phyloP scores from a whole-genome alignment of 2,888 invertebrate species.

The Pogonocherus hispidulus region DNA sequence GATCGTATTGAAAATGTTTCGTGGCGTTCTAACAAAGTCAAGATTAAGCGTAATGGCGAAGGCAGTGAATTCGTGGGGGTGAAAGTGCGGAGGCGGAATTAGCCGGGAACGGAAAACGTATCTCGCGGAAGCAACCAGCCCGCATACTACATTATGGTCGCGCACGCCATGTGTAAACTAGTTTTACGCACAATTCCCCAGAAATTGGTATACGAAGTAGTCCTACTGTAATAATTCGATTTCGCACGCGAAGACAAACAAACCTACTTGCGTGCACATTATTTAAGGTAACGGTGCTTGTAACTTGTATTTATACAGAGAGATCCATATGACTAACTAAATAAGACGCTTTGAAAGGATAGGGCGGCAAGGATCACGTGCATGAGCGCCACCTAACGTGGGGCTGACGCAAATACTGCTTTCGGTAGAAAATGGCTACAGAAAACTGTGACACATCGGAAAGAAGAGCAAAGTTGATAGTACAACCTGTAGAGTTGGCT shows the following conservation, averaged over 20 bases:
- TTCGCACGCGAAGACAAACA: slow-evolving; percentile 7
- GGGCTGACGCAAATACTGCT: too few species aligned
- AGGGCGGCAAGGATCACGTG: too few species aligned
- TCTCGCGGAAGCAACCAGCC: slow-evolving; percentile 10
- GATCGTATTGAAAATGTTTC: slow-evolving; percentile 40
- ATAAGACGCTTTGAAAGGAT: too few species aligned
- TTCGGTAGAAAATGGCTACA: too few species aligned
- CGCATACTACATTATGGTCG: slow-evolving; percentile 27
- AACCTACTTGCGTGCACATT: background rate
- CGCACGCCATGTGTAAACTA: slow-evolving; percentile 48
- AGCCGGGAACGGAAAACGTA: slow-evolving; percentile 4
- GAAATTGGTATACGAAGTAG: slow-evolving; percentile 46
- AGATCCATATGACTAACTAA: too few species aligned
- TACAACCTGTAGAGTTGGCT: too few species aligned
- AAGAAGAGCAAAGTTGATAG: too few species aligned
- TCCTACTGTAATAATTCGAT: slow-evolving; percentile 17
- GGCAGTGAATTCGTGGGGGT: slow-evolving; percentile 31
- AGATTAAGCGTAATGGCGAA: slow-evolving; percentile 47
- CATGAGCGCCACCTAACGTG: too few species aligned
- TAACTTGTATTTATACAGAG: too few species aligned
- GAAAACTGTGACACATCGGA: too few species aligned
- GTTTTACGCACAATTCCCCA: slow-evolving; percentile 56
- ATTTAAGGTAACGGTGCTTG: background rate
- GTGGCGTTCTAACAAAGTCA: slow-evolving; percentile 46
- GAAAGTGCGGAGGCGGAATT: slow-evolving; percentile 10